Percentiles rank a stretch among this genome's conserved stretches.
Evolutionary conservation across 2,797 vertebrate genomes (phyloP).

Genomic region (Dromococcyx pavoninus): DNA sequence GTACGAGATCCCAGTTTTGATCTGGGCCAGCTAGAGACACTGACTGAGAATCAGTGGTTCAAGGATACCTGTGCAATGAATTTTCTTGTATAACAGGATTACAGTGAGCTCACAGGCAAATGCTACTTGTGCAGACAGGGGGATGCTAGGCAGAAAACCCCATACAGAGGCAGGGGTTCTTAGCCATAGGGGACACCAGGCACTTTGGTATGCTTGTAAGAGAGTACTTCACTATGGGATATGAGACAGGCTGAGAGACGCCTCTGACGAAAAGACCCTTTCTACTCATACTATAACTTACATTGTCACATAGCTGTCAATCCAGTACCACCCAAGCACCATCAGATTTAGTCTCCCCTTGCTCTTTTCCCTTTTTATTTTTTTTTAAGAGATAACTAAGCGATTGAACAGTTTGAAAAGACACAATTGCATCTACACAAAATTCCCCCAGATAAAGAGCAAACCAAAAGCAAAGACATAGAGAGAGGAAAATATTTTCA

Average conservation of each 20-base stretch:
- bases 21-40: neutral
- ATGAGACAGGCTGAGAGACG: neutral
- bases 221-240: neutral
- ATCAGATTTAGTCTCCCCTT: neutral
- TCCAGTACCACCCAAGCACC: neutral
- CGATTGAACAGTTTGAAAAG: neutral
- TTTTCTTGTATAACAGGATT: neutral
- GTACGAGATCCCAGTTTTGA: neutral
- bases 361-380: neutral
- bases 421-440: neutral
- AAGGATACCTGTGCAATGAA: neutral
- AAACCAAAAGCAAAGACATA: slow-evolving; percentile 24
- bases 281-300: neutral
- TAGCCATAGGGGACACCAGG: fast-evolving
- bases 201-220: neutral
- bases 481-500: slow-evolving; percentile 4
- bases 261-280: neutral
- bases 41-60: fast-evolving
- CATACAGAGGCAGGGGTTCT: neutral
- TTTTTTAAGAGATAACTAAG: neutral
- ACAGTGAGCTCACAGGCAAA: neutral
- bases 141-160: neutral
- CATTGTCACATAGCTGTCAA: neutral
- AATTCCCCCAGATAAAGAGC: neutral
- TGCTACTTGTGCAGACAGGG: neutral